Evolutionary conservation across 2,113 vertebrate species (phyloP), one percentile per base, ranked within the genome.

Genomic region (Psammodynastes pulverulentus): DNA sequence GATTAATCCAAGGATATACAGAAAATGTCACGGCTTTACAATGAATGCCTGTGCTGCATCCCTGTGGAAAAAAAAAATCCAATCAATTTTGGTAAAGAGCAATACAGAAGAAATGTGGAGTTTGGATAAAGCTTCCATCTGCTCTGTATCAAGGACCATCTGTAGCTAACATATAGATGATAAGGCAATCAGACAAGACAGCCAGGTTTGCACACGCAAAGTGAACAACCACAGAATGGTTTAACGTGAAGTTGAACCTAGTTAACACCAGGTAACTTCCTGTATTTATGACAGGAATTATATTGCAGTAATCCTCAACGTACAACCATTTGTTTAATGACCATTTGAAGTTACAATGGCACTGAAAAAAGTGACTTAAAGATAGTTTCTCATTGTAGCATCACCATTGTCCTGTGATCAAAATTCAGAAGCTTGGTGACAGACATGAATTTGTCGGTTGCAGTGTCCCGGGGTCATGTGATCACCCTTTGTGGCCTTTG

Each of bases 21-120:
- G 34, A 79, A 79, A 79, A 79, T 79, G 17, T 39, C 89, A 93
- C 51, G 51, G 52, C 49, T 58, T 92, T 92, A 62, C 52, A 85
- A 5, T 23, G 9, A 86, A 24, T 45, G 46, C 9, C 24, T 23
- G 46, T 46, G 24, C 24, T 15, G 53, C 34, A 53, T 72, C 54
- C 24, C 53, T 29, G 15, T 86, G 23, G 90, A 93, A 26, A 0
- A 1, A 2, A 84, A 84, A n/a, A 87, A 45, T 9, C 19, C 39
- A 34, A 84, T 84, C 86, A 45, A 54, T 88, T 84, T 88, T 43
- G 45, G 34, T 29, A 34, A 43, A 72, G 5, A 24, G 8, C 23
- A 17, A 29, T 86, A 53, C 5, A 21, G 67, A 79, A 79, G 29
- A 54, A 56, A 87, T 49, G 26, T n/a, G 26, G 23, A 24, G 23